A percentile compares a stretch with the other conserved stretches of the same genome.
phyloP scores from a whole-genome alignment of 1,140 invertebrate genomes.

The Pseudachorutes palmiensis region DNA sequence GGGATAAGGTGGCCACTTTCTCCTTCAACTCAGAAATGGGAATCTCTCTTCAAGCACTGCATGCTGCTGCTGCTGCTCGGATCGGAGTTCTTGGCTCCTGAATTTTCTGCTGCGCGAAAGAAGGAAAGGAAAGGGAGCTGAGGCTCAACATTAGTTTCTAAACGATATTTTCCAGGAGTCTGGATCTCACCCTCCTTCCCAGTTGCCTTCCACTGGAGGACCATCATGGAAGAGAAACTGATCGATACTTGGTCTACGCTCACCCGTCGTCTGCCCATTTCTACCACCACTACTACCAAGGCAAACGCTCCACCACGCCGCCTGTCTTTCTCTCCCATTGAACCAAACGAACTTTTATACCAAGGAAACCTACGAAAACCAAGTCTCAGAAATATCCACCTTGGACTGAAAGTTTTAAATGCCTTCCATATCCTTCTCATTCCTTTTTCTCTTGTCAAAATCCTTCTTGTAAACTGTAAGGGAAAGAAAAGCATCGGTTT shows the following conservation, averaged over 20 bases:
- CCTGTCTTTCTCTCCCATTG: neutral
- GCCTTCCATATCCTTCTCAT: no score
- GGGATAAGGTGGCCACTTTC: no score
- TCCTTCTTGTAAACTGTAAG: no score
- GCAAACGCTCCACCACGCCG: neutral
- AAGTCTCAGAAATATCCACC: neutral
- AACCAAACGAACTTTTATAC: neutral
- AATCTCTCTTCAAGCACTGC: neutral
- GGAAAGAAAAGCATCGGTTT: no score
- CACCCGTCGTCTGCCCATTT: neutral
- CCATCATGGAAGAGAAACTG: neutral
- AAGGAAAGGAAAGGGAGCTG: neutral
- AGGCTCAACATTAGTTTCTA: conserved; percentile 1
- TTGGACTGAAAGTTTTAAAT: neutral
- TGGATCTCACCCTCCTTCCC: neutral
- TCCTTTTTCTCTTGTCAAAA: no score
- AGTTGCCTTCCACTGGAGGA: neutral
- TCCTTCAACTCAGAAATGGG: no score
- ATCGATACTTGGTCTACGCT: neutral
- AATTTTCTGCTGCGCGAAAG: neutral
- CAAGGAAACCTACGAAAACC: neutral
- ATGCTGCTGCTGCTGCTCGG: neutral
- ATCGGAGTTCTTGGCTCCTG: conserved; percentile 4
- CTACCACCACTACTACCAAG: neutral
- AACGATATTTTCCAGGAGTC: conserved; percentile 12